Base-by-base conservation (phyloP, 2,797 vertebrate genomes). In the Labeo calbasu region DNA sequence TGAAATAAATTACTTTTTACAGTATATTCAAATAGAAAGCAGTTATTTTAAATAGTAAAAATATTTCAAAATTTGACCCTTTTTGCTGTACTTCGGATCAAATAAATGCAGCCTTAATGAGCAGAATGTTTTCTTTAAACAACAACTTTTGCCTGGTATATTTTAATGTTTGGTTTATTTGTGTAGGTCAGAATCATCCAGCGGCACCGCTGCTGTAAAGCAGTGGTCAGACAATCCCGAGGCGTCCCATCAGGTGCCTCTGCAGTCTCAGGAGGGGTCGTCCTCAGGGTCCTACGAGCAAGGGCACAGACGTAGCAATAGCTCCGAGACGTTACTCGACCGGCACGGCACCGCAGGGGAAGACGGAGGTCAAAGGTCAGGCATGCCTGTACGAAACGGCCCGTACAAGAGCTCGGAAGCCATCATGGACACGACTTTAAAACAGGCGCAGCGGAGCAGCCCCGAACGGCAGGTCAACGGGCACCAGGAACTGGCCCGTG, bases 281-380 rank as follows among this genome's bases (percentile, higher is more conserved):
- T 89, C 78, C 59, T 50, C 86, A 14, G 85, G 84, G 36, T 72
- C 92, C n/a, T 83, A 91, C 1, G 75, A 87, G 73, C 84, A 87
- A n/a, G 86, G 82, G 19, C 85, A 81, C 51, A 72, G 82, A 46
- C 94, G 94, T 32, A 96, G 96, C 83, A 96, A 96, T 89, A 96
- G 95, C 83, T 97, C 96, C 0, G 95, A 97, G 23, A 94, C 93
- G 7, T 90, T 94, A 28, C 90, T 96, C 75, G 95, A 96, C 84
- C 89, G 92, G 23, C 87, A 90, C 55, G 19, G 84, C 3, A 85
- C 91, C 3, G 78, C 40, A 0, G 80, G 87, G 86, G 90, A 88
- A 59, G 94, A 89, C 21, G 87, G 51, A 68, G 69, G 32, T 71
- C 85, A 88, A 84, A 57, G 83, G 76, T 82, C 83, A 5, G 87